Conservation (phyloP, 2,113 vertebrate species). For the Arvicanthis niloticus region DNA sequence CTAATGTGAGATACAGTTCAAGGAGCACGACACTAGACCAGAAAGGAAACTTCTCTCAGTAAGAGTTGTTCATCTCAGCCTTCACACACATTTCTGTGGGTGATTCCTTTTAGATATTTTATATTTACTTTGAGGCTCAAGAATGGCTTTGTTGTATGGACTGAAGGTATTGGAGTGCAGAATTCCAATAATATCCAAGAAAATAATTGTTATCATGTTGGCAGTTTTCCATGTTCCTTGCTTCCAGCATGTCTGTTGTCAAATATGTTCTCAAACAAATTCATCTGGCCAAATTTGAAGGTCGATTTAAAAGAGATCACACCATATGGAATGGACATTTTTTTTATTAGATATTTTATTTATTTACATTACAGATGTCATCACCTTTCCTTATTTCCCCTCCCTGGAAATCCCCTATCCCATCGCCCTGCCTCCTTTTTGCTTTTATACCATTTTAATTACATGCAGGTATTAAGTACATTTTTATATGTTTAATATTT, state of each 20-base stretch:
- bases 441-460: no score
- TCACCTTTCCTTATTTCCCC: no score
- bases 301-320: background rate
- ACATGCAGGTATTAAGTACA: no score
- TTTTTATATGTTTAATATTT: background rate
- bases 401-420: no score
- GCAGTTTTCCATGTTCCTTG: background rate
- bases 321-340: background rate
- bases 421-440: no score
- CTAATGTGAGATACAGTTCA: background rate
- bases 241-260: background rate
- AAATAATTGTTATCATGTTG: background rate
- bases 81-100: background rate
- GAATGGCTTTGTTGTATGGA: background rate
- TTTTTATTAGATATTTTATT: no score
- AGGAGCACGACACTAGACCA: background rate
- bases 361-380: no score
- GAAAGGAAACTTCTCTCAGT: background rate
- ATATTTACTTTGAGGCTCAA: background rate
- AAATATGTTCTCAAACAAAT: background rate
- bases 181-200: background rate
- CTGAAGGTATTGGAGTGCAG: background rate
- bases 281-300: background rate
- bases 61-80: background rate
- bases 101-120: background rate